Evolutionary conservation across 2,888 invertebrate genomes (phyloP), one percentile per base, ranked within the genome.

Genomic region (Ochropleura plecta): DNA sequence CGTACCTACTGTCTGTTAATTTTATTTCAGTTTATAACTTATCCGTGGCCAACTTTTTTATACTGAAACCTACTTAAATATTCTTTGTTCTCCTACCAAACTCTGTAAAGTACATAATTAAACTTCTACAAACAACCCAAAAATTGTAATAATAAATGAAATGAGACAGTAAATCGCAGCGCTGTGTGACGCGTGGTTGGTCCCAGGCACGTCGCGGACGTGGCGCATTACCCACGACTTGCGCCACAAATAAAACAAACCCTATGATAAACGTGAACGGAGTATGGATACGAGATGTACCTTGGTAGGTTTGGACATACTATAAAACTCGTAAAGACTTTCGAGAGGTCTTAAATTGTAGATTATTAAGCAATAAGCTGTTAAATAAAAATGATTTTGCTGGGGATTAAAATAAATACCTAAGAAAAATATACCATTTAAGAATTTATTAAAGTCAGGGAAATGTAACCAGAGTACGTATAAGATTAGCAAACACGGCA

Each of bases 221-320:
- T 57, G 84, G 66, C 84, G 70, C 71, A 66, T 62, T 70, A 75
- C 79, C 68, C 84, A 70, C 76, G 82, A 71, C 79, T 78, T 64
- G 79, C 62, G 82, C 59, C 78, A 88, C 84, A 81, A 86, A 87
- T 87, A 87, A 82, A 87, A 84, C 86, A 84, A 82, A 78, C 76
- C 78, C 73, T 72, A 81, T 86, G 86, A 82, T 77, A 82, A 81
- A 81, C 79, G 78, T 72, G 74, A 71, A 46, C 70, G 57, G 55
- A 53, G 53, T 66, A 55, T 65, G 64, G 64, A 79, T 82, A 84
- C 84, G 84, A 81, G 70, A 71, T 70, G 79, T 78, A 82, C 73
- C 59, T 49, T 64, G 30, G 30, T 30, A 59, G 70, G 71, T 76
- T 80, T 71, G 70, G 57, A 81, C 20, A 59, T 63, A 20, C n/a